These are phyloP conservation scores for Cataglyphis cursor DNA, from an alignment of 2,888 invertebrate genomes.

Conservation along the genomic window DNA sequence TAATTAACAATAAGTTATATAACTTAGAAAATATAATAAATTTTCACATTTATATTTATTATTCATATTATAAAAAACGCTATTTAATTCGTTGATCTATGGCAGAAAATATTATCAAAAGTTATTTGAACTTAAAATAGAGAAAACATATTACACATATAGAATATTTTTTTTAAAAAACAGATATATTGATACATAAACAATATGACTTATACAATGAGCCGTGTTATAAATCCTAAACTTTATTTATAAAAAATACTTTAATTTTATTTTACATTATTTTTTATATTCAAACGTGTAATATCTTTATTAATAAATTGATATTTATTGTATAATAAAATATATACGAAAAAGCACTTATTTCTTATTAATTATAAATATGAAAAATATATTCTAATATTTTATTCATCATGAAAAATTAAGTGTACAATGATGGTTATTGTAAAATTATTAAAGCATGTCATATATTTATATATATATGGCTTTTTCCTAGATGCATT, in stretches of 20 bases:
- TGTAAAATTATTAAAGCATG: conserved; percentile 12
- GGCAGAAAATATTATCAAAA: not conserved
- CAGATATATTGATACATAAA: not conserved
- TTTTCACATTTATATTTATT: not conserved
- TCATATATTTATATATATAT: conserved; percentile 11
- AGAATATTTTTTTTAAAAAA: not conserved
- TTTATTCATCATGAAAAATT: not conserved
- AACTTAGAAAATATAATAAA: not conserved
- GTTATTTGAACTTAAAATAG: not conserved
- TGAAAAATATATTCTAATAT: not conserved
- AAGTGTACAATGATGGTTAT: not conserved
- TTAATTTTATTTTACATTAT: conserved; percentile 3
- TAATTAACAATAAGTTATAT: not conserved
- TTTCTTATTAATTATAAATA: not conserved
- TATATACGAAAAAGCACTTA: not conserved
- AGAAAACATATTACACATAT: not conserved
- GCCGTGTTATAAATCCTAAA: not conserved
- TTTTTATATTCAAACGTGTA: conserved; percentile 19
- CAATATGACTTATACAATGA: not conserved
- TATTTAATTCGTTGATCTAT: not conserved
- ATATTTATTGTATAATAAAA: not conserved
- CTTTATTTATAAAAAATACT: conserved; percentile 8
- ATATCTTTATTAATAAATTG: not conserved
- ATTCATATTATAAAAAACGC: not conserved
- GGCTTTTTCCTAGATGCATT: not conserved